These are phyloP conservation scores for Phocides pigmalion DNA, from an alignment of 1,140 invertebrate species.

Conservation along the genomic window DNA sequence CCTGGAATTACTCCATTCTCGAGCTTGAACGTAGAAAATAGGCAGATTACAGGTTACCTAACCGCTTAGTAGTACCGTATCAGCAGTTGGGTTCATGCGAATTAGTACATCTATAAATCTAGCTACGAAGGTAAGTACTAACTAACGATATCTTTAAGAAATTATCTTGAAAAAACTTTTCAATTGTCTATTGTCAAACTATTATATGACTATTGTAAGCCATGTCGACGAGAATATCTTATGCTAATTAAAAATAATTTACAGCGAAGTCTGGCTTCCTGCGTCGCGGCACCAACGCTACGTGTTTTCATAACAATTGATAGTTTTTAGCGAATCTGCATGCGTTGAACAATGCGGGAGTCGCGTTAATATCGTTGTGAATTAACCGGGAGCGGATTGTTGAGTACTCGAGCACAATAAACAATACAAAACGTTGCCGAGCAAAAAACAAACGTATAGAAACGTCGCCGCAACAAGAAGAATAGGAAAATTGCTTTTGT, in stretches of 20 bases:
- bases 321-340: conserved; percentile 74
- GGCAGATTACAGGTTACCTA: conserved; percentile 2
- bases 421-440: conserved; percentile 77
- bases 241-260: conserved; percentile 58
- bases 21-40: neutral
- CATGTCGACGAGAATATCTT: conserved; percentile 42
- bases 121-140: too few relatives aligned
- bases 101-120: neutral
- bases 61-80: neutral
- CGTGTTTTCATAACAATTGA: conserved; percentile 67
- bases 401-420: conserved; percentile 72
- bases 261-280: conserved; percentile 42
- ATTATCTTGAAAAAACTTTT: conserved; percentile 39
- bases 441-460: conserved; percentile 77
- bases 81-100: conserved; percentile 13
- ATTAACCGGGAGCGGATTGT: conserved; percentile 78
- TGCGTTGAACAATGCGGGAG: conserved; percentile 71
- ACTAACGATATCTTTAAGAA: conserved; percentile 6
- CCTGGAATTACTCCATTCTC: conserved; percentile 24
- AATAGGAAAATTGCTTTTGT: conserved; percentile 83
- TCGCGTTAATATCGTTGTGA: conserved; percentile 73
- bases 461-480: conserved; percentile 78
- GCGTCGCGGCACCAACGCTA: conserved; percentile 49
- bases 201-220: conserved; percentile 45
- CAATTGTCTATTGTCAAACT: conserved; percentile 40